Base-by-base conservation (phyloP, 2,797 vertebrate genomes). In the Morelia viridis region DNA sequence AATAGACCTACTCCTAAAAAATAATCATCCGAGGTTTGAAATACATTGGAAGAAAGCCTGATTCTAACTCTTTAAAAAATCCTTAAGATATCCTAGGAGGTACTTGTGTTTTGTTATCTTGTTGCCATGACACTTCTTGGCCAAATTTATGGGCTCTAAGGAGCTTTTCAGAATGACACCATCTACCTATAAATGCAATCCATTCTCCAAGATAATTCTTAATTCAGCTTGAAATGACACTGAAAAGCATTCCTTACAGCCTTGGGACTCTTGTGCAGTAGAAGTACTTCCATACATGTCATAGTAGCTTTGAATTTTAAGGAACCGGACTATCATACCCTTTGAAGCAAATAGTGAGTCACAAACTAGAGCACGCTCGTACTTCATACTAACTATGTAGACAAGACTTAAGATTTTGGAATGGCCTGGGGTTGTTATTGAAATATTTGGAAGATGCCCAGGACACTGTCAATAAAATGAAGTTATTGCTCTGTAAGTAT, bases 291-390 rank as follows among this genome's bases (percentile, higher is more conserved):
- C 10, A 1, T 19, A 53, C 5, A 41, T 83, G n/a, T 64, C 50
- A 62, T 31, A 5, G 41, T 26, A 6, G 2, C 19, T 62, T 53
- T 17, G 19, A 9, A 62, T 76, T 24, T 46, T 62, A 80, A 24
- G 13, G 22, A 57, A 62, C 5, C 62, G 57, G n/a, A 17, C 56
- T 76, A 64, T 15, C 26, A 71, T 15, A 50, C 12, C 24, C 68
- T 84, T 89, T 4, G 56, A 92, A 86, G 22, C 24, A 90, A 93
- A 92, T 91, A 94, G 93, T 71, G 87, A 94, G 62, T 68, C 92
- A 71, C 85, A 71, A 12, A 90, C 7, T 46, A 62, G 85, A 94
- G 92, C 76, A 93, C 94, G 71, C 93, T 94, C 94, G 94, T 94
- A 91, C 95, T 96, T 95, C 91, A 93, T 92, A 76, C 13, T 91